Base-by-base conservation (phyloP, 2,797 vertebrate genomes). In the Brotula barbata region DNA sequence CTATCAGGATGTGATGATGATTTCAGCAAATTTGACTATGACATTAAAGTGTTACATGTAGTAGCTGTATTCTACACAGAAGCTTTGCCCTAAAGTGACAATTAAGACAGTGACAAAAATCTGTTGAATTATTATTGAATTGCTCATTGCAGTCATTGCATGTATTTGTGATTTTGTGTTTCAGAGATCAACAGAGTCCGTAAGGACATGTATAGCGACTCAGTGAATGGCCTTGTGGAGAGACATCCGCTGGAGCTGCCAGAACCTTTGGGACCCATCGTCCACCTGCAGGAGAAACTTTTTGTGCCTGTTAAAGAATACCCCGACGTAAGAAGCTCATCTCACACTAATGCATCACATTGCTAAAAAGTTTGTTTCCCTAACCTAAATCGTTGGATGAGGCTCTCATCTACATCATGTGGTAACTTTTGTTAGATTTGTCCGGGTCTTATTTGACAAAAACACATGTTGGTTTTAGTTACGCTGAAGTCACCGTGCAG, bases 241-340 rank as follows among this genome's bases (percentile, higher is more conserved):
- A 92, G 86, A 81, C 91, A 89, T 71, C 91, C 92, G 1, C 77
- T 93, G 87, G 91, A 93, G 83, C 87, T 93, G 74, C 92, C 92
- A 0, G 92, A 93, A 57, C 73, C 92, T 12, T 20, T 82, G 5
- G 92, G 92, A 53, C 85, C 92, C 80, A 90, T 93, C 47, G 82
- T 93, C 63, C 91, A 92, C 80, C 89, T 92, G 81, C 92, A 93
- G 86, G 92, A 93, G 87, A 93, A 93, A 80, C 90, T 93, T 74
- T 93, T 93, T 73, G 92, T 93, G 84, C 92, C 92, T 71, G 91
- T 93, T 59, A 93, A 93, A 89, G 92, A 93, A 77, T 93, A 93
- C 78, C 92, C 92, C 5, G 92, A 93, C 7, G 92, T 93, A 77
- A 92, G 92, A 89, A 59, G 10, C 49, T 14, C 50, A 31, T 40